Base-by-base conservation (phyloP, 2,113 vertebrate genomes). In the Microcebus jonahi region DNA sequence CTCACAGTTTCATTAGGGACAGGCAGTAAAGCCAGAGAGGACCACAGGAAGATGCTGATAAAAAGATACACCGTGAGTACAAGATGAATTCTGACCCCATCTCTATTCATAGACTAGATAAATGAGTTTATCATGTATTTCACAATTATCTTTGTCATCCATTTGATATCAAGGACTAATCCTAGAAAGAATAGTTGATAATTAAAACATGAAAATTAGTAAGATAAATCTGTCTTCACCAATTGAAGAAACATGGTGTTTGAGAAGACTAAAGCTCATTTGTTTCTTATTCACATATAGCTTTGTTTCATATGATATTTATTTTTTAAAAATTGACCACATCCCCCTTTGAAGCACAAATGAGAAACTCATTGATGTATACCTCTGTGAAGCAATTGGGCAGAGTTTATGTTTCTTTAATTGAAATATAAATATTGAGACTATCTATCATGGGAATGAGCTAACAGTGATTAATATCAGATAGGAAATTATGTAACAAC, bases 1-100 rank as follows among this genome's bases (percentile, higher is more conserved):
- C 61, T 73, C 71, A 82, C 3, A 57, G 61, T 88, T 98, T 97
- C 77, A 92, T 98, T 98, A 98, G 70, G 34, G 88, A 82, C 5
- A 94, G 73, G 83, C 83, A 97, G 57, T 48, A 84, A 94, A 95
- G 48, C 34, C 76, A 96, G 42, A 77, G 48, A 97, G 70, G 17
- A 77, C 42, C 17, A 63, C 23, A 42, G 89, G 50, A 94, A 81
- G 79, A 90, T 63, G 84, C 82, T 96, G 80, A 97, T 79, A 95
- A 98, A 96, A 36, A 97, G 3, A 98, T 48, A 57, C 90, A 59
- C 50, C 80, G 48, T 77, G 93, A 97, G 87, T 8, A 34, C 0
- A 83, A 27, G 73, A 55, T 90, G 82, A 91, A 55, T 88, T 96
- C 20, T 92, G 57, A 61, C 68, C 59, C 1, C 12, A 36, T 63